Percentiles rank a stretch among this genome's conserved stretches.
Conservation (phyloP, 2,888 invertebrate species). For the Trissolcus brochymenae region DNA sequence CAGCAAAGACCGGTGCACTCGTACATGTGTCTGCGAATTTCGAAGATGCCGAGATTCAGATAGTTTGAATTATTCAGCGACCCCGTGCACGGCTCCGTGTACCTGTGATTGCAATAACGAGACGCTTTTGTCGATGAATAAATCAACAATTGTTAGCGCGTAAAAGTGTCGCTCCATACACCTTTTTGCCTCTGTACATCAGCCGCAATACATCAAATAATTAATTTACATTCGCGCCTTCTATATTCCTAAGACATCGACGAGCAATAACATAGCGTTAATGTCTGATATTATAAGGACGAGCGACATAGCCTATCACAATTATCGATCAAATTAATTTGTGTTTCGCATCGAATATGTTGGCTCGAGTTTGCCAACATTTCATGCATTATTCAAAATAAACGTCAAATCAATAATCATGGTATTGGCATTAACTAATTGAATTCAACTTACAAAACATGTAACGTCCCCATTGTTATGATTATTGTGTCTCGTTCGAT, state of each 20-base stretch:
- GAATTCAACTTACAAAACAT: constrained; percentile 29
- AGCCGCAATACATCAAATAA: not conserved
- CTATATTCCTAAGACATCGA: not conserved
- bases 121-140: constrained; percentile 42
- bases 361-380: not conserved
- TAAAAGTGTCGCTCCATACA: constrained; percentile 15
- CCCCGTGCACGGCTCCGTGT: constrained; percentile 50
- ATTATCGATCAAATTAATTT: constrained; percentile 38
- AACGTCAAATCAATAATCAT: constrained; percentile 32
- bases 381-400: constrained; percentile 23
- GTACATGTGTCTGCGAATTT: constrained; percentile 60
- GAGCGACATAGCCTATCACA: constrained; percentile 13
- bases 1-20: constrained; percentile 57
- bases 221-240: not conserved
- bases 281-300: no score
- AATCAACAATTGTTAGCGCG: constrained; percentile 49
- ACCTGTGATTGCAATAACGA: constrained; percentile 61
- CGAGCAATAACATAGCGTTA: not conserved
- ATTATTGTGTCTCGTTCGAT: not conserved
- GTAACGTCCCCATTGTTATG: constrained; percentile 10
- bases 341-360: constrained; percentile 16
- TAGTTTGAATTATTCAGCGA: constrained; percentile 62
- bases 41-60: constrained; percentile 58
- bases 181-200: not conserved
- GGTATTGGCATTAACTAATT: constrained; percentile 36